Percentiles rank a stretch among this genome's conserved stretches.
phyloP scores from a whole-genome alignment of 2,888 invertebrate species.

The Diploptera punctata region DNA sequence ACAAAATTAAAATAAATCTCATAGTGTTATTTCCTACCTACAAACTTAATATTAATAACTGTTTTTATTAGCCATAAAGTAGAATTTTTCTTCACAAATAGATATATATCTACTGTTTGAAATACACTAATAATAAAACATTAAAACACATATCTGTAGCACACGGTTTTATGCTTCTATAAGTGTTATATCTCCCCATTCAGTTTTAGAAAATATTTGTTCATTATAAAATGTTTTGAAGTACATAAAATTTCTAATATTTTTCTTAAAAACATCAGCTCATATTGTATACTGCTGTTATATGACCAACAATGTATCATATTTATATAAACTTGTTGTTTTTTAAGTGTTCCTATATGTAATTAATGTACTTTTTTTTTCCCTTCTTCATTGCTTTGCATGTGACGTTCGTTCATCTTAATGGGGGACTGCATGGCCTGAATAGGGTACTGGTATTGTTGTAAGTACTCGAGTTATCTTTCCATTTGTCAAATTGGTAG shows the following conservation, averaged over 20 bases:
- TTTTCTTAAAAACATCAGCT: not conserved
- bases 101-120: not conserved
- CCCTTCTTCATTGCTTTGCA: conserved; percentile 46
- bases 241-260: conserved; percentile 7
- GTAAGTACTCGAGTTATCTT: conserved; percentile 44
- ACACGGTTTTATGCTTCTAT: not conserved
- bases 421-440: conserved; percentile 46
- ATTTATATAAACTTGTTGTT: conserved; percentile 30
- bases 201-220: not conserved
- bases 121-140: not conserved
- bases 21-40: too few species aligned
- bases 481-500: conserved; percentile 26
- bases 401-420: conserved; percentile 42
- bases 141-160: not conserved
- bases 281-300: conserved; percentile 14
- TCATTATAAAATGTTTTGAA: not conserved
- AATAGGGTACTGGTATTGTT: conserved; percentile 43
- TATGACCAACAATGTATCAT: conserved; percentile 2
- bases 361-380: conserved; percentile 45
- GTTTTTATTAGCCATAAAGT: not conserved
- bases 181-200: not conserved
- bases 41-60: too few species aligned
- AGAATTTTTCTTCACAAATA: not conserved
- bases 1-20: too few species aligned
- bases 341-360: conserved; percentile 41